Base-by-base conservation (phyloP, 2,113 vertebrate species). In the Callocephalon fimbriatum region DNA sequence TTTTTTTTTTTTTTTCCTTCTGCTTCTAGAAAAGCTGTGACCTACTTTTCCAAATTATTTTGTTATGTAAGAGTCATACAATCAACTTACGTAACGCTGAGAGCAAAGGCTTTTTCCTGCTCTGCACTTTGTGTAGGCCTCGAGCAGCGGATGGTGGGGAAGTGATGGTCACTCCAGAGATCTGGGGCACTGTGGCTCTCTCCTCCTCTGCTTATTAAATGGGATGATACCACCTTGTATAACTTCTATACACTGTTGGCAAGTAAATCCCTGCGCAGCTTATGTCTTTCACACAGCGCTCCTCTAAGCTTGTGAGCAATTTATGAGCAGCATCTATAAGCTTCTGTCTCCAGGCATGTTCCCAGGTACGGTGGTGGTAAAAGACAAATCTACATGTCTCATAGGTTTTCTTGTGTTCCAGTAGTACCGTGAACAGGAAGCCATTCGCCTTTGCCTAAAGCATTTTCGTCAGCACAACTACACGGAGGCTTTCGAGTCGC, bases 371-470 rank as follows among this genome's bases (percentile, higher is more conserved):
- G 61, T 61, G 78, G 56, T 92, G 86, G 73, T 87, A 85, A 95
- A 88, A 95, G 63, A 32, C 73, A 97, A 62, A 95, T 96, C 84
- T 97, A 51, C 95, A 95, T 65, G 96, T 95, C 97, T 96, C 88
- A 94, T 90, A 91, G 94, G 96, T 96, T 97, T 83, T 98, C 96
- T 97, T 97, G 95, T 98, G 97, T 98, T 98, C 97, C 96, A 96
- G 98, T 98, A 99, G 99, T 99, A 99, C 99, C 99, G 99, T 98
- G 99, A 99, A 99, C 99, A 99, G 98, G 99, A 99, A 98, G 99
- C 99, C 97, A 99, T 99, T 98, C 99, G 99, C 77, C 99, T 99
- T 95, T 99, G 99, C 97, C 98, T 99, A 74, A 99, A 99, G 98
- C 99, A 99, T 97, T 99, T 99, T 88, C 98, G 99, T 75, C 99